These are phyloP conservation scores for Tetramorium bicarinatum DNA, from an alignment of 2,888 invertebrate species.

Conservation along the genomic window DNA sequence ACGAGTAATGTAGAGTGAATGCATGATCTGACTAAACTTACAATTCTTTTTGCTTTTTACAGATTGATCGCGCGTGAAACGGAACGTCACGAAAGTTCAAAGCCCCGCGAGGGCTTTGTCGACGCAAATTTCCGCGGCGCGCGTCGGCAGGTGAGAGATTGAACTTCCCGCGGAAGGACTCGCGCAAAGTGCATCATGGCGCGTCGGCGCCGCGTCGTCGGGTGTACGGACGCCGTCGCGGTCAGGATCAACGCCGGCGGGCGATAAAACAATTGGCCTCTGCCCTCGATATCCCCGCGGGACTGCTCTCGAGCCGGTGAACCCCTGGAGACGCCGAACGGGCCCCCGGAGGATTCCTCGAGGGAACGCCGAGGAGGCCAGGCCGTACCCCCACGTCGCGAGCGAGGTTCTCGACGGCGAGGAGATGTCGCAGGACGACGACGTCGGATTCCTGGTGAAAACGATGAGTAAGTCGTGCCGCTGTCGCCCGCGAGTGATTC, in stretches of 20 bases:
- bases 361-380: constrained; percentile 16
- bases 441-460: constrained; percentile 85
- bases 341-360: not conserved
- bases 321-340: not conserved
- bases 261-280: constrained; percentile 48
- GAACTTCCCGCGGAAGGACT: constrained; percentile 75
- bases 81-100: not conserved
- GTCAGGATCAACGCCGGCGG: constrained; percentile 65
- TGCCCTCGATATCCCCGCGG: constrained; percentile 16
- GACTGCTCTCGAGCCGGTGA: not conserved
- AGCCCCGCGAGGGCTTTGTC: not conserved
- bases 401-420: constrained; percentile 14
- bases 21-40: not conserved
- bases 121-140: not conserved
- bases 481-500: not conserved
- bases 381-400: not conserved
- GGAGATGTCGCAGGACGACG: constrained; percentile 84
- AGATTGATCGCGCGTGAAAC: not conserved
- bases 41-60: not conserved
- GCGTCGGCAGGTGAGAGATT: constrained; percentile 8
- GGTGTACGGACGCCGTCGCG: constrained; percentile 60
- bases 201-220: constrained; percentile 61
- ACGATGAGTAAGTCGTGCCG: constrained; percentile 84
- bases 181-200: constrained; percentile 72
- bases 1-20: not conserved